Base-by-base conservation (phyloP, 2,888 invertebrate species). In the Andrena fulva region DNA sequence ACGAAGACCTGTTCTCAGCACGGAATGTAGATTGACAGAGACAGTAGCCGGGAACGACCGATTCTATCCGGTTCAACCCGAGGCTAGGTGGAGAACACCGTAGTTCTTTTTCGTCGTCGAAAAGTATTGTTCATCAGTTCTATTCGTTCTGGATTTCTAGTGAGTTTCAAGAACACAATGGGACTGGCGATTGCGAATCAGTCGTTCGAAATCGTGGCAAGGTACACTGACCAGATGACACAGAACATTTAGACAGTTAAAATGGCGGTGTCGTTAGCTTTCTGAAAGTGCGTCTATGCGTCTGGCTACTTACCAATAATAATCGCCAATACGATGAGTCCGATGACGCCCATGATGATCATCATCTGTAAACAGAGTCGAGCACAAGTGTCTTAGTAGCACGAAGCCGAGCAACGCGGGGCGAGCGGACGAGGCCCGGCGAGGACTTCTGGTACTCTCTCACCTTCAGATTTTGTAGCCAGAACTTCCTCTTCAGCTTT, bases 381-480 rank as follows among this genome's bases (percentile, higher is more conserved):
- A 35, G n/a, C n/a, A 20, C 10, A 60, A 31, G 12, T 16, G 0
- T 10, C 6, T 27, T 16, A 50, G 31, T 59, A 10, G 10, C 2
- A 16, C 31, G 1, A 4, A 59, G 33, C 24, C 4, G 20, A 54
- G 8, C 0, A 50, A n/a, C 31, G 7, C 31, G 54, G 27, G 42
- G 10, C 4, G 27, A 12, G 20, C 5, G 10, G 24, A 3, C 24
- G 20, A 56, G 24, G 42, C 42, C 42, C 24, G 24, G 1, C 20
- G 27, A 56, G 10, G 10, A 27, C 10, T 20, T 20, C 20, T 20
- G 20, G 20, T 20, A 20, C 20, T n/a, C 5, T 20, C 3, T 90
- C 89, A 95, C 95, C 96, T 99, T 99, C 94, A 99, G 95, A 95
- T 99, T 99, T 95, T 99, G 98, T 97, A 98, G 97, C 99, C 99